Percentiles rank a stretch among this genome's conserved stretches.
These are phyloP conservation scores for Plagodis dolabraria DNA, from an alignment of 2,888 invertebrate genomes.

Conservation along the genomic window DNA sequence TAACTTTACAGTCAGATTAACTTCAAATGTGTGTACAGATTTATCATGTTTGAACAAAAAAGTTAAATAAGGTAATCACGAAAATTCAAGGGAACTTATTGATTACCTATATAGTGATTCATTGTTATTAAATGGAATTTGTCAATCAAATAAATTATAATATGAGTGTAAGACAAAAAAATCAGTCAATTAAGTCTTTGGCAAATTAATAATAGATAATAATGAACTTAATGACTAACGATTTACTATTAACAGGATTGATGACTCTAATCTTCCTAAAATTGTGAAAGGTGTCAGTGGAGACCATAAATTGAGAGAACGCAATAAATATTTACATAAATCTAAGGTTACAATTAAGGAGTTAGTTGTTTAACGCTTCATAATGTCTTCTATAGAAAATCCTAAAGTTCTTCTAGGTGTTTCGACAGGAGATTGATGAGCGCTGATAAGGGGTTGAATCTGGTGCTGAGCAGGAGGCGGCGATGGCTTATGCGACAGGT, in stretches of 20 bases:
- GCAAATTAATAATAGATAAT: conserved; percentile 33
- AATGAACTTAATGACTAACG: conserved; percentile 32
- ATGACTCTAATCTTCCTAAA: conserved; percentile 29
- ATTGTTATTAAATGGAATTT: conserved; percentile 1
- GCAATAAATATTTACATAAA: conserved; percentile 45
- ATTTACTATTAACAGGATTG: conserved; percentile 28
- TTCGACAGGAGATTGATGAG: conserved; percentile 70
- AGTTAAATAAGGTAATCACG: not conserved
- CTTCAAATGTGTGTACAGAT: not conserved
- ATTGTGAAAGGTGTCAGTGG: conserved; percentile 24
- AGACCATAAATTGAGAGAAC: conserved; percentile 35
- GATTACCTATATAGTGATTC: conserved; percentile 3
- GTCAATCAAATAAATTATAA: conserved; percentile 11
- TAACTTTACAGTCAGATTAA: conserved; percentile 22
- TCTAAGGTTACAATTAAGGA: conserved; percentile 26
- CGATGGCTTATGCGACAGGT: conserved; percentile 84
- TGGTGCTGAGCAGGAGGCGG: conserved; percentile 57
- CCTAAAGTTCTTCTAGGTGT: conserved; percentile 85
- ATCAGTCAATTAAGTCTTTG: conserved; percentile 43
- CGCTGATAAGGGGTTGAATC: conserved; percentile 57
- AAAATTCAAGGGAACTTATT: conserved; percentile 4
- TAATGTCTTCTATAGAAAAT: conserved; percentile 95
- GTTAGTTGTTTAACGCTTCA: conserved; percentile 88
- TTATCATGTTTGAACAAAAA: not conserved
- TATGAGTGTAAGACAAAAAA: conserved; percentile 27